Percentiles rank a stretch among this genome's conserved stretches.
Conservation (phyloP, 2,888 invertebrate genomes). For the Lasioglossum marginatum region DNA sequence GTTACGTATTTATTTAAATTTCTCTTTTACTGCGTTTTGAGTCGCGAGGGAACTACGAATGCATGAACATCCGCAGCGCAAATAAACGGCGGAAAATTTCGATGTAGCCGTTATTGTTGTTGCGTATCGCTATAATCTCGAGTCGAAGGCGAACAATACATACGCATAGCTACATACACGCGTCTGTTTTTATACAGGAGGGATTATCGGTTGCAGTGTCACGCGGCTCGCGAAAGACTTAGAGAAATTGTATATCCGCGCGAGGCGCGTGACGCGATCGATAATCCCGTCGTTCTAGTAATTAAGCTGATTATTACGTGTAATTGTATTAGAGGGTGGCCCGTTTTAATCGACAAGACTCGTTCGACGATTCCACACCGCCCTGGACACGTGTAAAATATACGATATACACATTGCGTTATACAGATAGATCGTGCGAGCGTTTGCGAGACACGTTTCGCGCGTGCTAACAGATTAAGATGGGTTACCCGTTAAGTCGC, state of each 20-base stretch:
- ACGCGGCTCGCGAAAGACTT: constrained; percentile 28
- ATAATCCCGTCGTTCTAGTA: constrained; percentile 48
- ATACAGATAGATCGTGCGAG: not conserved
- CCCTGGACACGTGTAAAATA: not conserved
- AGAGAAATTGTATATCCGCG: constrained; percentile 53
- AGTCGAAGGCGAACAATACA: not conserved
- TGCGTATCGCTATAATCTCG: not conserved
- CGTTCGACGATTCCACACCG: not conserved
- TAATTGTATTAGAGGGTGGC: constrained; percentile 31
- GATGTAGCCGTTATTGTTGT: not conserved
- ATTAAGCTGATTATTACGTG: constrained; percentile 46
- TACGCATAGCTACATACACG: constrained; percentile 8
- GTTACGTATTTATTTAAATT: not conserved
- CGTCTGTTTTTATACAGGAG: constrained; percentile 48
- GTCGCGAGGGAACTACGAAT: not conserved
- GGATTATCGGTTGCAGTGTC: constrained; percentile 12
- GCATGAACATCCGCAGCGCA: not conserved
- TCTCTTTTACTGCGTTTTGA: not conserved
- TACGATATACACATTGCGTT: not conserved
- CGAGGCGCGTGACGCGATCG: constrained; percentile 31
- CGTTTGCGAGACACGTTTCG: not conserved
- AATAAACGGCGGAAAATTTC: not conserved
- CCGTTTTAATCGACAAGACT: constrained; percentile 13
- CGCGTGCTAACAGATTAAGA: not conserved
- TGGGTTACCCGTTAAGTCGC: not conserved